These are phyloP conservation scores for Caenorhabditis uteleia DNA, from an alignment of 2,888 invertebrate genomes.

Conservation along the genomic window DNA sequence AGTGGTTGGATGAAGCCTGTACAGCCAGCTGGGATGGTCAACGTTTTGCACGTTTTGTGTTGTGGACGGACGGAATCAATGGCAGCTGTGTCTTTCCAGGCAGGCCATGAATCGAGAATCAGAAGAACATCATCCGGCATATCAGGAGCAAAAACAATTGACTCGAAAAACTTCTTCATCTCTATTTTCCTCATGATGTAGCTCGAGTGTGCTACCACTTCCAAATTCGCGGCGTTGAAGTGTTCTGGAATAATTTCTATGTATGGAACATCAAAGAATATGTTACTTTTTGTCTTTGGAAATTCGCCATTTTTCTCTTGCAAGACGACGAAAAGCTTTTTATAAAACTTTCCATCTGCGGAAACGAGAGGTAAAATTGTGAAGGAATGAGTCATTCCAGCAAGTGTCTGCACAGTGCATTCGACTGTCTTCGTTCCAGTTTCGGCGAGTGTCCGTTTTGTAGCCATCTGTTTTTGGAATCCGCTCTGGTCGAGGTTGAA, in stretches of 20 bases:
- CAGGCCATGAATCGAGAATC: constrained; percentile 1
- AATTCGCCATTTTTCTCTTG: too few species aligned
- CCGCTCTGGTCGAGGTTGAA: too few species aligned
- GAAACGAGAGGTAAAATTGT: too few species aligned
- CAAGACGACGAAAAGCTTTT: too few species aligned
- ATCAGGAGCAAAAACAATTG: not conserved
- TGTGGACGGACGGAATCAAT: constrained; percentile 1
- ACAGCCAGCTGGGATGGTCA: not conserved
- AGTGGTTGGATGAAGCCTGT: constrained; percentile 1
- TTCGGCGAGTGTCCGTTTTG: too few species aligned
- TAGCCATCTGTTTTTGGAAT: too few species aligned
- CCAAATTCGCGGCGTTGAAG: not conserved
- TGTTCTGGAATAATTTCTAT: not conserved
- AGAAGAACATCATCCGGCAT: constrained; percentile 3
- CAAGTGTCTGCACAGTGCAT: too few species aligned
- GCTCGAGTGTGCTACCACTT: not conserved
- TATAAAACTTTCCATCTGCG: too few species aligned
- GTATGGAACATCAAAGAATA: not conserved
- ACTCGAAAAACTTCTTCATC: constrained; percentile 2
- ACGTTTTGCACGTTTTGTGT: not conserved
- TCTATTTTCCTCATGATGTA: constrained; percentile 7
- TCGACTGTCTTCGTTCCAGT: too few species aligned
- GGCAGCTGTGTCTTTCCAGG: constrained; percentile 1
- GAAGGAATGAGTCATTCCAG: too few species aligned
- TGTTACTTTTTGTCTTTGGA: not conserved